Evolutionary conservation across 2,888 invertebrate species (phyloP).

Genomic region (Daptonema setosum): DNA sequence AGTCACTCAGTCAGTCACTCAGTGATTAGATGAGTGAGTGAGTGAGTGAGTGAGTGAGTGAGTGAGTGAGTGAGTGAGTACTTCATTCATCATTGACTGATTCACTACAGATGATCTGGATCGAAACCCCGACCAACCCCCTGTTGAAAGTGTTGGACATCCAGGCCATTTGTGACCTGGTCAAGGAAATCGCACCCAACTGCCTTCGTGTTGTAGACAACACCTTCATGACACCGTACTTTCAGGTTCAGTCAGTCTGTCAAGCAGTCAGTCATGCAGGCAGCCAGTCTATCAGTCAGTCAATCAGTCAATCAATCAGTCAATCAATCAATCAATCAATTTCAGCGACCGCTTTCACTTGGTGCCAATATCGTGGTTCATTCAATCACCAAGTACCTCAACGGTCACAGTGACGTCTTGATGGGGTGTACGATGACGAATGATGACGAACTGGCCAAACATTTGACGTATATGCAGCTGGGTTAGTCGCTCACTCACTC

Average conservation of each 20-base stretch:
- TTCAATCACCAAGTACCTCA: slow-evolving; percentile 90
- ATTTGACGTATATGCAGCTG: slow-evolving; percentile 43
- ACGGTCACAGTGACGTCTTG: slow-evolving; percentile 85
- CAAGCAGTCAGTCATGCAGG: no score
- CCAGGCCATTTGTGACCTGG: slow-evolving; percentile 34
- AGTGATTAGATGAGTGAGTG: no score
- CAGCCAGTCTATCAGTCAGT: no score
- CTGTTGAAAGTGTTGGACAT: slow-evolving; percentile 71
- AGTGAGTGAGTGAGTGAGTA: no score
- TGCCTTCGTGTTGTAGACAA: slow-evolving; percentile 57
- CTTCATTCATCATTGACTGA: no score
- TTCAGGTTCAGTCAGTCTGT: slow-evolving; percentile 38
- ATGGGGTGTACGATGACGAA: slow-evolving; percentile 73
- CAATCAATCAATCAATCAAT: no score
- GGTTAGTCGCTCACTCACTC: no score
- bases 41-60: no score
- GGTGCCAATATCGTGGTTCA: slow-evolving; percentile 78
- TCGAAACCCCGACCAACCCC: slow-evolving; percentile 92
- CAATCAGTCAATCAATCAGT: no score
- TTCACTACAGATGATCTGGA: slow-evolving; percentile 53
- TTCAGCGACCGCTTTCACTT: slow-evolving; percentile 57
- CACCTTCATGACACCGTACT: slow-evolving; percentile 71
- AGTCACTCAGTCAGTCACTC: no score
- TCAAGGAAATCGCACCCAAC: slow-evolving; percentile 34
- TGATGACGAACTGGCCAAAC: slow-evolving; percentile 45